Percentiles rank a stretch among this genome's conserved stretches.
These are phyloP conservation scores for Stictonetta naevosa DNA, from an alignment of 2,113 vertebrate genomes.

Conservation along the genomic window DNA sequence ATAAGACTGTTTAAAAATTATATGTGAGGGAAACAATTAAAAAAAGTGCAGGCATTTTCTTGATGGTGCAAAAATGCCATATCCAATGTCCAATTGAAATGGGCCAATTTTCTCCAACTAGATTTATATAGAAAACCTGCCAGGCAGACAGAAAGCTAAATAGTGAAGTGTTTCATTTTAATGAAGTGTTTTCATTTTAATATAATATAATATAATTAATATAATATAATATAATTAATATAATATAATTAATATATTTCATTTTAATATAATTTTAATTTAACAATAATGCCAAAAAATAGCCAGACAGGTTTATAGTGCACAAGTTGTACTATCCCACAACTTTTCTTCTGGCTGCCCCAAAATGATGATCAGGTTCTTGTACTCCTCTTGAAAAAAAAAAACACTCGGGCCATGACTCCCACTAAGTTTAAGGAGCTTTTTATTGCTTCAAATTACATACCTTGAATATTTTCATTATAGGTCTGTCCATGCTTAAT, in stretches of 20 bases:
- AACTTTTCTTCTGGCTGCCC: not conserved
- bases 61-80: slow-evolving; percentile 63
- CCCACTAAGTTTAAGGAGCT: not conserved
- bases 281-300: slow-evolving; percentile 70
- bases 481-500: not conserved
- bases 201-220: too few relatives aligned
- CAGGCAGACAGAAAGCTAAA: slow-evolving; percentile 72
- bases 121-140: slow-evolving; percentile 66
- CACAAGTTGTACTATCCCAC: not conserved
- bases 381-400: not conserved
- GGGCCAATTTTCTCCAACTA: slow-evolving; percentile 58
- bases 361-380: not conserved
- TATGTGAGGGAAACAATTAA: slow-evolving; percentile 75
- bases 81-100: slow-evolving; percentile 59
- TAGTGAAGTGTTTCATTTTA: slow-evolving; percentile 69
- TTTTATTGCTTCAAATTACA: not conserved
- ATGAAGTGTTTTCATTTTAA: too few relatives aligned
- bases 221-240: too few relatives aligned
- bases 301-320: slow-evolving; percentile 62
- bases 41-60: slow-evolving; percentile 71
- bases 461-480: not conserved
- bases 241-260: too few relatives aligned
- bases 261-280: slow-evolving; percentile 72
- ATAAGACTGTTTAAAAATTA: slow-evolving; percentile 74
- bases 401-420: not conserved